These are phyloP conservation scores for Drosophila ohnishii DNA, from an alignment of 1,140 invertebrate species.

Conservation along the genomic window DNA sequence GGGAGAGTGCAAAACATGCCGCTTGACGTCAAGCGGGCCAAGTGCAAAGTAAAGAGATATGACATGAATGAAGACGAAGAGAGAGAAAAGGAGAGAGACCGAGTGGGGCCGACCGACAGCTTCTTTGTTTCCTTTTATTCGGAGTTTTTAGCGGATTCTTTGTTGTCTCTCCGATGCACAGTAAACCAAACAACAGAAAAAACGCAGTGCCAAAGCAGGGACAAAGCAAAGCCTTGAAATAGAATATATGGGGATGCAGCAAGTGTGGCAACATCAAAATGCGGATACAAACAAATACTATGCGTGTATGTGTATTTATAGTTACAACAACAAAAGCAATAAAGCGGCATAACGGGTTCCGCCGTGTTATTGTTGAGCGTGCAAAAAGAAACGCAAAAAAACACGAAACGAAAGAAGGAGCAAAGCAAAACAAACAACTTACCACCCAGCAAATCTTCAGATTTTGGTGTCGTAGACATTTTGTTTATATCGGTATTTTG, in stretches of 20 bases:
- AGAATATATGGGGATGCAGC: slow-evolving; percentile 53
- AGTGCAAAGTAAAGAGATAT: slow-evolving; percentile 64
- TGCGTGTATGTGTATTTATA: slow-evolving; percentile 29
- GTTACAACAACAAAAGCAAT: slow-evolving; percentile 26
- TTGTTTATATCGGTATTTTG: slow-evolving; percentile 60
- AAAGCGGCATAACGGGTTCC: slow-evolving; percentile 39
- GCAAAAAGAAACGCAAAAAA: slow-evolving; percentile 36
- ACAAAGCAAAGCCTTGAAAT: slow-evolving; percentile 74
- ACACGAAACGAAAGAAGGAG: slow-evolving; percentile 23
- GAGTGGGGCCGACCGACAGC: slow-evolving; percentile 14
- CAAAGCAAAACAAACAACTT: slow-evolving; percentile 61
- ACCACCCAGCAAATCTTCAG: slow-evolving; percentile 79
- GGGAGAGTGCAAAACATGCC: slow-evolving; percentile 18
- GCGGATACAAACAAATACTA: slow-evolving; percentile 37
- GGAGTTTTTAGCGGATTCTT: slow-evolving; percentile 64
- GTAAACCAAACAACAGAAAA: slow-evolving; percentile 57
- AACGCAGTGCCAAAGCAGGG: slow-evolving; percentile 26
- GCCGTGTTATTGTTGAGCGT: slow-evolving; percentile 42
- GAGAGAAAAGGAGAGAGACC: background rate
- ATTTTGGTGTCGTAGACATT: slow-evolving; percentile 80
- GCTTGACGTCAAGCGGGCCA: slow-evolving; percentile 69
- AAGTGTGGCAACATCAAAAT: slow-evolving; percentile 35
- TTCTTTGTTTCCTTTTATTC: slow-evolving; percentile 42
- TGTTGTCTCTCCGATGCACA: slow-evolving; percentile 53
- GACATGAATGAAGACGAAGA: slow-evolving; percentile 40